Base-by-base conservation (phyloP, 2,113 vertebrate genomes). In the Cyphomyrus plagiostoma region DNA sequence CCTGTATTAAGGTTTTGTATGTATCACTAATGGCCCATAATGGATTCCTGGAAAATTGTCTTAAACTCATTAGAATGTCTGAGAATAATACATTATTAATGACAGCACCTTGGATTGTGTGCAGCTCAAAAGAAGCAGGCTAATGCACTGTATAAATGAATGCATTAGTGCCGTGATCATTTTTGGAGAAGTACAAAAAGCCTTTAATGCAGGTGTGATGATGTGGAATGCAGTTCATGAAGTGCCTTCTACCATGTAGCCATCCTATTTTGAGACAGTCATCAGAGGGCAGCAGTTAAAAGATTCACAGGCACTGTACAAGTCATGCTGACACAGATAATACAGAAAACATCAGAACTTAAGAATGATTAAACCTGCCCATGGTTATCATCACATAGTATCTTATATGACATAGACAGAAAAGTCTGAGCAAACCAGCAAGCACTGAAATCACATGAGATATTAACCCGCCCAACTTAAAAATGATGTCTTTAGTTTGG, bases 41-140 rank as follows among this genome's bases (percentile, higher is more conserved):
- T 35, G 23, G 48, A 52, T 70, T 70, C 56, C 89, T 53, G 52
- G 23, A 26, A 85, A 56, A 62, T 83, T 30, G 19, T 80, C 23
- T n/a, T 45, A 46, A 52, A 23, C 15, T 74, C 88, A 87, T 88
- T 10, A 50, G 30, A 39, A 90, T 87, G 35, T 88, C 26, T 89
- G 62, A 70, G 83, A 53, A 13, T n/a, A 84, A 87, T 53, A 19
- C 48, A 87, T 87, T 49, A 87, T 87, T 87, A 87, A 87, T 53
- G 49, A 56, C 45, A 52, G 50, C 13, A 7, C 15, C 49, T 87
- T 53, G 13, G 49, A 56, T 19, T 53, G 85, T 19, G 49, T 39
- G 50, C n/a, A 11, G 45, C n/a, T 19, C 30, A 42, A 80, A 80
- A 35, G 30, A 13, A 35, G 21, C 30, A 21, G 49, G 48, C 85